Conservation (phyloP, 37 sponge, comb jelly and placozoan genomes). For the Dysidea cf. avara region DNA sequence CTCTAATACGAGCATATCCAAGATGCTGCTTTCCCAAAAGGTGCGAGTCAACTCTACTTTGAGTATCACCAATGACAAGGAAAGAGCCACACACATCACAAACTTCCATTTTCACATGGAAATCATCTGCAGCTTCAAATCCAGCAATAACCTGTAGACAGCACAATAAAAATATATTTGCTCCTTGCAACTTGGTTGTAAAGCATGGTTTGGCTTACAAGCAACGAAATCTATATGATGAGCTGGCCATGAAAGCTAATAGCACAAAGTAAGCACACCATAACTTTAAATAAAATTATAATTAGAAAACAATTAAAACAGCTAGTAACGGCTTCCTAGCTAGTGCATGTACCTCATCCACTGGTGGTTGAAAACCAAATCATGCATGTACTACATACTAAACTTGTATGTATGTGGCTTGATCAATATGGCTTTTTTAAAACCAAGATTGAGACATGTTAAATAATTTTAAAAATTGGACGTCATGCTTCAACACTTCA, state of each 20-base stretch:
- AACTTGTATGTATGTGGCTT: too few relatives aligned
- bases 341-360: too few relatives aligned
- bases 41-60: conserved; percentile 88
- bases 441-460: too few relatives aligned
- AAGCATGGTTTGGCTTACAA: too few relatives aligned
- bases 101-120: conserved; percentile 94
- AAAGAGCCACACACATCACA: conserved; percentile 95
- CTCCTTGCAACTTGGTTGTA: neutral
- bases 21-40: conserved; percentile 94
- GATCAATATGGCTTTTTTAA: too few relatives aligned
- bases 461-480: too few relatives aligned
- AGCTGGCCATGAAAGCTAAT: too few relatives aligned
- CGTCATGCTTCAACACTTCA: too few relatives aligned
- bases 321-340: too few relatives aligned
- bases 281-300: neutral
- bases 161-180: neutral
- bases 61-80: conserved; percentile 92
- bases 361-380: too few relatives aligned
- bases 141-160: conserved; percentile 54
- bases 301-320: neutral
- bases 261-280: neutral
- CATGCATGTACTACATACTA: too few relatives aligned
- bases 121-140: conserved; percentile 68
- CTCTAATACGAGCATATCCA: conserved; percentile 78
- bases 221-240: too few relatives aligned